Base-by-base conservation (phyloP, 2,888 invertebrate genomes). In the Amblyteles armatorius region DNA sequence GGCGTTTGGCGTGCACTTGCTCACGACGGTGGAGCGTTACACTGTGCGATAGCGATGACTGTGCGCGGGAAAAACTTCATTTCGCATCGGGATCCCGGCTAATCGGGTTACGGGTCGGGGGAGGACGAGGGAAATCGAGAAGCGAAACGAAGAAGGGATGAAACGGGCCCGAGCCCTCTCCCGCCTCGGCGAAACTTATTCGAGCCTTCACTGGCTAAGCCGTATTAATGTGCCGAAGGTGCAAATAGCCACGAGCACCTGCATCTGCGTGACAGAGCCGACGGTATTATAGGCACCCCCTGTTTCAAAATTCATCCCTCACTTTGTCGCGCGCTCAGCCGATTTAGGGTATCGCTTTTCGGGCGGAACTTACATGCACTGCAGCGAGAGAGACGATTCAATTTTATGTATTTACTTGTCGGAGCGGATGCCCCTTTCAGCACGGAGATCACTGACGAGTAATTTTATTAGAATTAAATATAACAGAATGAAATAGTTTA, bases 41-140 rank as follows among this genome's bases (percentile, higher is more conserved):
- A 52, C 67, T 33, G 16, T 22, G 33, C 50, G 55, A 48, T 50
- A 16, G 65, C 36, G 77, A 72, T 67, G 73, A 44, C 69, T 26
- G 22, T 79, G 26, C 13, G 55, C 26, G 26, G 57, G 78, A 69
- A 60, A 85, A 86, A 85, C 84, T 82, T 83, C 83, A 69, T 88
- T 87, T 83, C 73, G 84, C 83, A 72, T 82, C 80, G 57, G 79
- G 65, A 86, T 84, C 73, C 68, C 57, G 29, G 81, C 48, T 87
- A 86, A 89, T 87, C 87, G 86, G 87, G 79, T 89, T 89, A 87
- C 73, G 71, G 69, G 73, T 86, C 78, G 78, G 69, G 77, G 85
- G 55, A 44, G 65, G 55, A 40, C 52, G 78, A 74, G 63, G 69
- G 60, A 73, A 79, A 81, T 78, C 29, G 19, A 80, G 67, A 55